Percentiles rank a stretch among this genome's conserved stretches.
phyloP scores from a whole-genome alignment of 2,113 vertebrate genomes.

The Bettongia penicillata region DNA sequence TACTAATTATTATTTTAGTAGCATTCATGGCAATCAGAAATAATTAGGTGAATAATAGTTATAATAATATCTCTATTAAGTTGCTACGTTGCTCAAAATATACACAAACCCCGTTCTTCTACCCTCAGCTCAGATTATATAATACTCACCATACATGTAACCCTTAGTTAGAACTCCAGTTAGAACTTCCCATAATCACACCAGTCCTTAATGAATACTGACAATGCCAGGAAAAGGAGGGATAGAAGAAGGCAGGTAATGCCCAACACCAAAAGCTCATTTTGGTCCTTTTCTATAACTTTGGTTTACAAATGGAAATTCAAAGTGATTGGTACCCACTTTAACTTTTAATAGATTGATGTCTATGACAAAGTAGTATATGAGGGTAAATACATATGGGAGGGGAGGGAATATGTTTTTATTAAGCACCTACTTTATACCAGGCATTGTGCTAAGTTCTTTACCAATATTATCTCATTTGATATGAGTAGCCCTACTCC shows the following conservation, averaged over 20 bases:
- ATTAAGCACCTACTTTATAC: not conserved
- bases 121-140: not conserved
- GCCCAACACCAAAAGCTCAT: not conserved
- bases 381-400: not conserved
- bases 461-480: not conserved
- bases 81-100: not conserved
- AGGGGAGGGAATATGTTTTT: not conserved
- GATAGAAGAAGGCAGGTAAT: not conserved
- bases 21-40: conserved; percentile 11
- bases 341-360: not conserved
- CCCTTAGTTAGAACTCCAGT: not conserved
- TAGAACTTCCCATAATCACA: not conserved
- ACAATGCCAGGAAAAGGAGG: not conserved
- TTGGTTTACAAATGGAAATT: not conserved
- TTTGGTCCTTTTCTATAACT: not conserved
- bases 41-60: not conserved
- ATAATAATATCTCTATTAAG: not conserved
- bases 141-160: not conserved
- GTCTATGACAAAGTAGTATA: not conserved
- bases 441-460: not conserved
- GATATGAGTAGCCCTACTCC: not conserved
- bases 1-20: conserved; percentile 12
- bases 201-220: not conserved
- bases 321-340: not conserved
- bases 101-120: not conserved